A percentile compares a stretch with the other conserved stretches of the same genome.
Conservation (phyloP, 2,888 invertebrate species). For the Drosophila hamatofila region DNA sequence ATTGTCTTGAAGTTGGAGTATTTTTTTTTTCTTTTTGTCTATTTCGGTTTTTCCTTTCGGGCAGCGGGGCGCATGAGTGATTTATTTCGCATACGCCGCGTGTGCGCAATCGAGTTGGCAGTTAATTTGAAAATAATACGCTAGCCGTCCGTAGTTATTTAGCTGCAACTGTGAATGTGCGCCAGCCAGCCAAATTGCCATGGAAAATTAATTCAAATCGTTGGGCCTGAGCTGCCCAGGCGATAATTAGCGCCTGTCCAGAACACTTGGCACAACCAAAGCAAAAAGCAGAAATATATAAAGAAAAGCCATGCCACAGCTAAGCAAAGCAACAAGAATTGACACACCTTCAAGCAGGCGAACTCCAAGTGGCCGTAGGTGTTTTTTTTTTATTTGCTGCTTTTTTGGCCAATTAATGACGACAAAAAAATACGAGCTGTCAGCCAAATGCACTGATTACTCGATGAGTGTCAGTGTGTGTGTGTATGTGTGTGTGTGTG, state of each 20-base stretch:
- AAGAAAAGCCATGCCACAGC: neutral
- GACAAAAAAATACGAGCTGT: conserved; percentile 45
- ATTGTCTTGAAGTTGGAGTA: conserved; percentile 66
- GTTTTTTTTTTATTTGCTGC: conserved; percentile 16
- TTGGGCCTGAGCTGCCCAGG: conserved; percentile 45
- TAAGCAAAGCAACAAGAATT: conserved; percentile 10
- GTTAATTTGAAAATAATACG: conserved; percentile 79
- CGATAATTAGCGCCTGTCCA: conserved; percentile 78
- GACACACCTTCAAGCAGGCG: conserved; percentile 52
- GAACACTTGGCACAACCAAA: conserved; percentile 64
- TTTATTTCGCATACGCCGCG: conserved; percentile 80
- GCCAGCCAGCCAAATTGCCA: conserved; percentile 59
- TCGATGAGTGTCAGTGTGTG: conserved; percentile 10
- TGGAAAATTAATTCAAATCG: conserved; percentile 70
- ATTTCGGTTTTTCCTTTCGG: conserved; percentile 7
- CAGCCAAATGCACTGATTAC: conserved; percentile 52
- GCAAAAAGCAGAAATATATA: too few relatives aligned
- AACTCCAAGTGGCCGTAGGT: conserved; percentile 56
- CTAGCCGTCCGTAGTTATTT: conserved; percentile 25
- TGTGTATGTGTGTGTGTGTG: neutral
- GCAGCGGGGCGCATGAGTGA: conserved; percentile 75
- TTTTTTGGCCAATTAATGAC: conserved; percentile 60
- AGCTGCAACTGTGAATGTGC: conserved; percentile 25
- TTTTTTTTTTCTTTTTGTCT: conserved; percentile 38
- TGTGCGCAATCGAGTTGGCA: conserved; percentile 70